These are phyloP conservation scores for Ctenomys sociabilis DNA, from an alignment of 2,113 vertebrate species.

Conservation along the genomic window DNA sequence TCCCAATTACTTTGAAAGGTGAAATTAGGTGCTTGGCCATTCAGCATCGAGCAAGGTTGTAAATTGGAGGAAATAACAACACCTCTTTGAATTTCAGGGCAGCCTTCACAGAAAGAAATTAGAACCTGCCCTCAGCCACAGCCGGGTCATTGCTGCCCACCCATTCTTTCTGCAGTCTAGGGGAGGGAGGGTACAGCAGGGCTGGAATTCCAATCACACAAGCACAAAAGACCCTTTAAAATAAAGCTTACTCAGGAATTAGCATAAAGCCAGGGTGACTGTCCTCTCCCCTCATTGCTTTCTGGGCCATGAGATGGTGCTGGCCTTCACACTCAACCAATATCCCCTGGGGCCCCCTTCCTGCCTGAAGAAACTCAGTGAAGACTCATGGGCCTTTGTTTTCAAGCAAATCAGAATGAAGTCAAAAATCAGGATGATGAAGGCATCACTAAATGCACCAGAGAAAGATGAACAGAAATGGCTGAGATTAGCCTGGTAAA, in stretches of 20 bases:
- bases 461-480: neutral
- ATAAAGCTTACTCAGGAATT: neutral
- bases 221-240: conserved; percentile 27
- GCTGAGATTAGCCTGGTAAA: neutral
- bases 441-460: neutral
- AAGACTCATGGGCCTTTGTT: neutral
- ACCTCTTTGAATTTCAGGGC: conserved; percentile 74
- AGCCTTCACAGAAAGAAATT: conserved; percentile 61
- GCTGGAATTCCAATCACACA: conserved; percentile 28
- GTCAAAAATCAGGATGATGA: neutral
- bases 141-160: neutral
- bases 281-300: neutral
- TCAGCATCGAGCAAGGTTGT: conserved; percentile 74
- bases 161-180: neutral
- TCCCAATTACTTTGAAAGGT: conserved; percentile 78
- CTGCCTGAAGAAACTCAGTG: rapidly evolving
- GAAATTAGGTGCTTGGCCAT: conserved; percentile 75
- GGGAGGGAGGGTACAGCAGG: neutral
- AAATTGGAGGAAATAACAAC: conserved; percentile 78
- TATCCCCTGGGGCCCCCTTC: neutral
- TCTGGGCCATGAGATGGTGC: neutral
- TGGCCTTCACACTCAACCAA: neutral
- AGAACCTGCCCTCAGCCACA: neutral
- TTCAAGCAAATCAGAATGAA: conserved; percentile 14
- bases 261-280: neutral